A percentile compares a stretch with the other conserved stretches of the same genome.
These are phyloP conservation scores for Chinchilla lanigera DNA, from an alignment of 2,113 vertebrate genomes.

Conservation along the genomic window DNA sequence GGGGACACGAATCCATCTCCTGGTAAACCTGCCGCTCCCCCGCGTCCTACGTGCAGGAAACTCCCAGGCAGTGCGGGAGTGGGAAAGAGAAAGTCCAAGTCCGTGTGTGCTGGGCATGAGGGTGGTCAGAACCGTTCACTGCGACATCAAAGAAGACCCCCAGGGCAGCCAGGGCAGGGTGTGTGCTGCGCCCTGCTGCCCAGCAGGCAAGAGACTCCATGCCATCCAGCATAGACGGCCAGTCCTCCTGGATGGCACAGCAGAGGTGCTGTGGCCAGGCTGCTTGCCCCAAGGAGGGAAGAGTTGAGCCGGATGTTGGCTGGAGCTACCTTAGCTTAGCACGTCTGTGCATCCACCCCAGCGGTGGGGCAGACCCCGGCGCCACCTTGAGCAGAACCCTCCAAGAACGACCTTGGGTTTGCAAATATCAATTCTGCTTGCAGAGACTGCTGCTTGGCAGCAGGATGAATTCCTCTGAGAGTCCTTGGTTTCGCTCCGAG, in stretches of 20 bases:
- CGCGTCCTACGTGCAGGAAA: not conserved
- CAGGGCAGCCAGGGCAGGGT: not conserved
- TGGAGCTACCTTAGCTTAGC: not conserved
- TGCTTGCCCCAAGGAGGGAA: not conserved
- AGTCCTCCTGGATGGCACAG: not conserved
- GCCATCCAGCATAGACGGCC: not conserved
- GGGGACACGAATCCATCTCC: not conserved
- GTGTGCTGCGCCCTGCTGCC: not conserved
- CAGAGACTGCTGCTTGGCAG: slow-evolving; percentile 17
- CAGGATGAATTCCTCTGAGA: slow-evolving; percentile 44
- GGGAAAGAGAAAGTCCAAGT: not conserved
- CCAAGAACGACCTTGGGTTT: slow-evolving; percentile 47
- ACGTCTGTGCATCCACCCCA: not conserved
- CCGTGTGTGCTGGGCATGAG: not conserved
- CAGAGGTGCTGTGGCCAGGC: not conserved
- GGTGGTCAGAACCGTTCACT: not conserved
- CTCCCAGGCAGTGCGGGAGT: too few relatives aligned
- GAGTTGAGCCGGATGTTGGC: not conserved
- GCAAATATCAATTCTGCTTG: slow-evolving; percentile 47
- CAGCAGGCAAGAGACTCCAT: not conserved
- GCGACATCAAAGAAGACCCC: not conserved
- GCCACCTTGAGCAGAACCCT: slow-evolving; percentile 29
- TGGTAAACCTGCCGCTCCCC: not conserved
- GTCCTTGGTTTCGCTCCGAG: slow-evolving; percentile 20
- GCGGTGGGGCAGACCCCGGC: slow-evolving; percentile 27